Evolutionary conservation across 1,140 invertebrate species (phyloP).

Genomic region (Pseudomyrmex pallidus): DNA sequence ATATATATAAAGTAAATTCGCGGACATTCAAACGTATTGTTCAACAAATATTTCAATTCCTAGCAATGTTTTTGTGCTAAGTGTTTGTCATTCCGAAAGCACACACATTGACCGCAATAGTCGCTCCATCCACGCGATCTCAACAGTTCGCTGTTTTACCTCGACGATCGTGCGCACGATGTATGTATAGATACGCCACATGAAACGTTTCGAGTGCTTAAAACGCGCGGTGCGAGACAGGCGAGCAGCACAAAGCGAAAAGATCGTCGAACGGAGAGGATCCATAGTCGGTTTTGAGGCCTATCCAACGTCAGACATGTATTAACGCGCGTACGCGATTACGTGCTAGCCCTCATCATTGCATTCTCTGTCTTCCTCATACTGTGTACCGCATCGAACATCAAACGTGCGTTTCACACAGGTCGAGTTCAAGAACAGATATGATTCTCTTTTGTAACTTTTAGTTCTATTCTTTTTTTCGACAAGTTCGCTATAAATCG

Average conservation of each 20-base stretch:
- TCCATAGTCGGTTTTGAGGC: conserved; percentile 65
- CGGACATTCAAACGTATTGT: background rate
- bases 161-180: conserved; percentile 6
- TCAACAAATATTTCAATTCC: background rate
- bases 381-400: conserved; percentile 76
- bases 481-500: conserved; percentile 17
- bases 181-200: conserved; percentile 40
- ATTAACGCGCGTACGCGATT: conserved; percentile 71
- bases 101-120: background rate
- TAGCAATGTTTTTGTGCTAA: background rate
- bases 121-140: background rate
- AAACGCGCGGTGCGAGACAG: conserved; percentile 75
- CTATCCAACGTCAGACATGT: conserved; percentile 75
- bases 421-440: conserved; percentile 77
- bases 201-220: conserved; percentile 80
- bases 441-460: conserved; percentile 59
- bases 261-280: conserved; percentile 78
- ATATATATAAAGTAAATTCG: background rate
- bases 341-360: conserved; percentile 82
- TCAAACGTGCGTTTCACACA: conserved; percentile 73
- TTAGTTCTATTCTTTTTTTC: conserved; percentile 55
- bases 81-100: background rate
- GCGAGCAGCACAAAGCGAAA: conserved; percentile 78
- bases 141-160: background rate
- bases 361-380: conserved; percentile 79